Percentiles rank a stretch among this genome's conserved stretches.
Evolutionary conservation across 2,797 vertebrate species (phyloP).

Genomic region (Lepidocolaptes lacrymiger): DNA sequence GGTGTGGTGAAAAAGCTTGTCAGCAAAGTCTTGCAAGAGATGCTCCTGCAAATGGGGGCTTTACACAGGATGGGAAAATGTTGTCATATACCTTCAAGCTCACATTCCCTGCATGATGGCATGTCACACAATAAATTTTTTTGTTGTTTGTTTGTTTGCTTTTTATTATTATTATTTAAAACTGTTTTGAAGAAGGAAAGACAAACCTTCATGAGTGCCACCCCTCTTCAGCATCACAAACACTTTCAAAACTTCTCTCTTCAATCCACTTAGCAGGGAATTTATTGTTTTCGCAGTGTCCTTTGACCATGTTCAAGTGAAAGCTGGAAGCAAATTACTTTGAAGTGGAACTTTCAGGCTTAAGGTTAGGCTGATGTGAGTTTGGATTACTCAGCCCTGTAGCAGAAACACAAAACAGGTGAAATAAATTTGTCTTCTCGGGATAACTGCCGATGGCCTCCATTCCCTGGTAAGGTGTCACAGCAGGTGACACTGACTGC

Average conservation of each 20-base stretch:
- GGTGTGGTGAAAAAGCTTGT: conserved; percentile 18
- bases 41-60: not conserved
- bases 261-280: not conserved
- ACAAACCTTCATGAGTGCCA: not conserved
- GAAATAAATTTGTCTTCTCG: conserved; percentile 25
- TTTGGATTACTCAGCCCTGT: not conserved
- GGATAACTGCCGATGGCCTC: not conserved
- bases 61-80: not conserved
- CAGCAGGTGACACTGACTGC: not conserved
- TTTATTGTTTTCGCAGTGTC: not conserved
- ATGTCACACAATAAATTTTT: not conserved
- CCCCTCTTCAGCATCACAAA: not conserved
- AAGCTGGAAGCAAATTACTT: conserved; percentile 20
- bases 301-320: conserved; percentile 8
- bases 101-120: not conserved
- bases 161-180: not conserved
- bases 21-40: not conserved
- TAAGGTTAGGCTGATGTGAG: not conserved
- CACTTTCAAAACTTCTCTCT: not conserved
- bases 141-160: no score
- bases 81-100: not conserved
- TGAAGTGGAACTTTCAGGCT: conserved; percentile 6
- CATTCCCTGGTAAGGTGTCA: not conserved
- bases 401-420: not conserved
- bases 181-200: not conserved